These are phyloP conservation scores for Coturnix japonica DNA, from an alignment of 2,113 vertebrate species.

Conservation along the genomic window DNA sequence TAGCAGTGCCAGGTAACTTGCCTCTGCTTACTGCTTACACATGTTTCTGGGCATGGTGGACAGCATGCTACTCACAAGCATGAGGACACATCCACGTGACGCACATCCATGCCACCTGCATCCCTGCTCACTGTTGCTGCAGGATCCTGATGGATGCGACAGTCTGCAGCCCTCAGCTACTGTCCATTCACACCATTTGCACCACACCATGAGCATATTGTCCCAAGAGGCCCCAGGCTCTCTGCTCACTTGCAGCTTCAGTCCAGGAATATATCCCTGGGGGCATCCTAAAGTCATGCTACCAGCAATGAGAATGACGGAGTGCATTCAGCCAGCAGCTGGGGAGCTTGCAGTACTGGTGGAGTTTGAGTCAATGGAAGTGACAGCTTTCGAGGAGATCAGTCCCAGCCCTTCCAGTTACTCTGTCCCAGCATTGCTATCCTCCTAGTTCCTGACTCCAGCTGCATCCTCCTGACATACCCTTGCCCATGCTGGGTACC, in stretches of 20 bases:
- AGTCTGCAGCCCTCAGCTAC: neutral
- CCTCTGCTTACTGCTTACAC: neutral
- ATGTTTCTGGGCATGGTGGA: neutral
- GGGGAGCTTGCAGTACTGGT: neutral
- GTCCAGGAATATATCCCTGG: neutral
- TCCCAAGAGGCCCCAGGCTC: neutral
- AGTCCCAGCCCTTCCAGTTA: neutral
- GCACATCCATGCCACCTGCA: neutral
- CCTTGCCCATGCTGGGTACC: neutral
- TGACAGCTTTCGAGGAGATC: neutral
- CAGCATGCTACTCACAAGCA: neutral
- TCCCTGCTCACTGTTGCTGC: neutral
- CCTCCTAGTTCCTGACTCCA: no score
- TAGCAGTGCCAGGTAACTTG: neutral
- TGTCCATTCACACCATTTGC: neutral
- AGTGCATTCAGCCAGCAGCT: neutral
- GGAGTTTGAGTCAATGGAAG: fast-evolving
- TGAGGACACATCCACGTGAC: neutral
- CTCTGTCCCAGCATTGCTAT: neutral
- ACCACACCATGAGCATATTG: neutral
- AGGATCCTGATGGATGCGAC: neutral
- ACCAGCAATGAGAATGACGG: neutral
- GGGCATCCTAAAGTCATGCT: neutral
- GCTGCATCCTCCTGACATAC: neutral
- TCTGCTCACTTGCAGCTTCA: neutral